Evolutionary conservation across 30 jellyfish, hydroid and myxozoan genomes (phyloP).

Genomic region (Aurelia aurita complex sp. Pacific): DNA sequence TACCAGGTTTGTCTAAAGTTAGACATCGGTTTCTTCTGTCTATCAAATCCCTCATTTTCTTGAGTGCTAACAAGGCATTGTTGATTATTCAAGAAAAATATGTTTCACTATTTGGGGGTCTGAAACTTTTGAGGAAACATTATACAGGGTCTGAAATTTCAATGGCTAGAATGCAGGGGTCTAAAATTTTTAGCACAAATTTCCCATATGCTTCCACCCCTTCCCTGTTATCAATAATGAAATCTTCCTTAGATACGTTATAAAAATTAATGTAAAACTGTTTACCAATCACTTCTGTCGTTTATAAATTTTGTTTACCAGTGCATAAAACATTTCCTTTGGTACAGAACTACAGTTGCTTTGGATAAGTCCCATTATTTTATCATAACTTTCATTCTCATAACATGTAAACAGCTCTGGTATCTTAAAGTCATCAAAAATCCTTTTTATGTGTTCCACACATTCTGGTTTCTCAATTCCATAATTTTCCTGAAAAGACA

Average conservation of each 20-base stretch:
- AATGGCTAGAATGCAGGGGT: no score
- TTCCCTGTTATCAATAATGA: no score
- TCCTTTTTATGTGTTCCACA: slow-evolving; percentile 50
- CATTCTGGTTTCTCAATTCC: slow-evolving; percentile 67
- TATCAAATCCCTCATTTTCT: no score
- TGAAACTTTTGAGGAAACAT: no score
- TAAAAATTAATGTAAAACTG: not conserved
- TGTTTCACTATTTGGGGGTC: no score
- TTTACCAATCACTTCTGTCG: slow-evolving; percentile 37
- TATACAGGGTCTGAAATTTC: no score
- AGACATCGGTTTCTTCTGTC: no score
- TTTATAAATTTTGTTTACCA: slow-evolving; percentile 62
- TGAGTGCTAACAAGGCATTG: no score
- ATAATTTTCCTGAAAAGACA: slow-evolving; percentile 55
- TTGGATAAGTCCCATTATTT: slow-evolving; percentile 45
- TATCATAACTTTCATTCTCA: slow-evolving; percentile 64
- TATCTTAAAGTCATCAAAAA: slow-evolving; percentile 48
- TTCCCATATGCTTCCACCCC: no score
- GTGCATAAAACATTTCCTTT: slow-evolving; percentile 61
- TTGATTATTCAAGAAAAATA: no score
- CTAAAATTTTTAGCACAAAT: no score
- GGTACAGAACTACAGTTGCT: slow-evolving; percentile 55
- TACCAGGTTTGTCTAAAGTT: no score
- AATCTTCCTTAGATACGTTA: not conserved
- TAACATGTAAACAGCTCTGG: slow-evolving; percentile 48